Conservation (phyloP, 1,140 invertebrate genomes). For the Eueides isabella region DNA sequence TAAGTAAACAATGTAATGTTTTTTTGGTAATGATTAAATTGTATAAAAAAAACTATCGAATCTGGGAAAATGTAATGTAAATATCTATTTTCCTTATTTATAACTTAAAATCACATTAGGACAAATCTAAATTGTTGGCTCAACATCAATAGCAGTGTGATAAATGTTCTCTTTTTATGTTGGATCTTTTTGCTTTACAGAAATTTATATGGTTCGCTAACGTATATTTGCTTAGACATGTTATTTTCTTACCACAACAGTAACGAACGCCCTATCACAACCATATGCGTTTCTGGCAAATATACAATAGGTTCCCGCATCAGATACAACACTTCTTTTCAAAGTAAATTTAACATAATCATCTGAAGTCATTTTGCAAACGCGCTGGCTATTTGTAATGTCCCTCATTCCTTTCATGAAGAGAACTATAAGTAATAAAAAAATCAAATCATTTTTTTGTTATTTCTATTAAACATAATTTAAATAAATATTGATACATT, state of each 20-base stretch:
- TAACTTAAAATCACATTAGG: too few relatives aligned
- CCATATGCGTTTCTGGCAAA: constrained; percentile 95
- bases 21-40: too few relatives aligned
- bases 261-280: constrained; percentile 92
- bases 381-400: constrained; percentile 89
- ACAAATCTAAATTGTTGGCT: too few relatives aligned
- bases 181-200: not conserved
- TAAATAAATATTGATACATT: constrained; percentile 5
- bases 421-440: constrained; percentile 84
- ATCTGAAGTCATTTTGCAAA: constrained; percentile 91
- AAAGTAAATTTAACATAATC: constrained; percentile 94
- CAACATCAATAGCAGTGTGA: too few relatives aligned
- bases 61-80: too few relatives aligned
- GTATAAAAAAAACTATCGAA: too few relatives aligned
- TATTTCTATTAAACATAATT: not conserved
- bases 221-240: not conserved
- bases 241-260: constrained; percentile 85
- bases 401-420: constrained; percentile 94
- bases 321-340: constrained; percentile 91
- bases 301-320: constrained; percentile 97
- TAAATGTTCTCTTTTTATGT: not conserved
- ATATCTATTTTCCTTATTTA: too few relatives aligned
- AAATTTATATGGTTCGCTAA: not conserved
- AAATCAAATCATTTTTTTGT: not conserved
- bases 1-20: not conserved